phyloP scores from a whole-genome alignment of 1,140 invertebrate genomes.

The Dinothrombium tinctorium region DNA sequence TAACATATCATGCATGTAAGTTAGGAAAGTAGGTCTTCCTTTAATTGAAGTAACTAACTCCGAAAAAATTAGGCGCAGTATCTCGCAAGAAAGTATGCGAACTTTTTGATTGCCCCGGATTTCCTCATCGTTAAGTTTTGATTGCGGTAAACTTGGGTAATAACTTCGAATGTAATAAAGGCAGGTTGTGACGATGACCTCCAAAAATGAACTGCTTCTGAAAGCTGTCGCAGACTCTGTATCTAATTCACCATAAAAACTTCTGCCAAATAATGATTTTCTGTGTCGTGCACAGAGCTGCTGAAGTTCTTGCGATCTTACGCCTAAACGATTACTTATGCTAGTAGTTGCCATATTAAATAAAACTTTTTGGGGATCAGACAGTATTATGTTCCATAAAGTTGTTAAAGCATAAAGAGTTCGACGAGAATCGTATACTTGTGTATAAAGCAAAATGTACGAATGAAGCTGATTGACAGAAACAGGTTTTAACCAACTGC shows the following conservation, averaged over 20 bases:
- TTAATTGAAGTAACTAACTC: conserved; percentile 10
- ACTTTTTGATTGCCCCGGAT: conserved; percentile 44
- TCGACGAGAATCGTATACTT: conserved; percentile 49
- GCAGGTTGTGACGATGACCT: conserved; percentile 49
- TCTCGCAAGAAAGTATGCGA: conserved; percentile 34
- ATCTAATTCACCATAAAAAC: conserved; percentile 41
- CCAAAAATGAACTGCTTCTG: conserved; percentile 55
- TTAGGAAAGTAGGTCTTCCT: conserved; percentile 34
- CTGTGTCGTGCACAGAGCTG: conserved; percentile 45
- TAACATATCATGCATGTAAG: conserved; percentile 55
- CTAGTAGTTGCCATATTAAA: conserved; percentile 42
- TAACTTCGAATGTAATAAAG: conserved; percentile 56
- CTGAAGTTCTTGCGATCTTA: conserved; percentile 26
- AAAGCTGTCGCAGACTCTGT: conserved; percentile 25
- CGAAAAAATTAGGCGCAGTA: conserved; percentile 12
- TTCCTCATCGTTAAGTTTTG: conserved; percentile 38
- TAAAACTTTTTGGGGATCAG: conserved; percentile 44
- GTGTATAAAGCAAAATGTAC: conserved; percentile 54
- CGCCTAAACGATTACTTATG: conserved; percentile 25
- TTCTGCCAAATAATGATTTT: conserved; percentile 52
- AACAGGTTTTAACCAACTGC: neutral
- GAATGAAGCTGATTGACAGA: conserved; percentile 41
- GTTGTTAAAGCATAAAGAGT: conserved; percentile 52
- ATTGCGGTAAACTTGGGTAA: conserved; percentile 42
- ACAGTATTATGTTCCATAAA: conserved; percentile 41